phyloP scores from a whole-genome alignment of 2,888 invertebrate genomes.

The Tanytarsus gracilentus region DNA sequence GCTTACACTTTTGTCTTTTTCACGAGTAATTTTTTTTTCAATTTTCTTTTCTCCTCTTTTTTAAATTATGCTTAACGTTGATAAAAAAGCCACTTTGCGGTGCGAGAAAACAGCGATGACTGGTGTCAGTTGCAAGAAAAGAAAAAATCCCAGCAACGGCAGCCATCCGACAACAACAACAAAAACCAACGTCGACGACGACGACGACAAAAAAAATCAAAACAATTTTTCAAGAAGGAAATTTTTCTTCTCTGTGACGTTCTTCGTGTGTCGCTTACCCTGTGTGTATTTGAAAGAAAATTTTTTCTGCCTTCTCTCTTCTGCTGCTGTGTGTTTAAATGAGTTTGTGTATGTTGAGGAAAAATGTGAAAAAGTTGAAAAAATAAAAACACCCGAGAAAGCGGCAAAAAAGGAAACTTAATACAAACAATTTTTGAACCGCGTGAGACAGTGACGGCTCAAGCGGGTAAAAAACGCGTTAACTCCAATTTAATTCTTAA shows the following conservation, averaged over 20 bases:
- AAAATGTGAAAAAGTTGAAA: not conserved
- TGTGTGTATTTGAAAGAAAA: constrained; percentile 13
- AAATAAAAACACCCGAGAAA: not conserved
- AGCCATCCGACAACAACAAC: constrained; percentile 19
- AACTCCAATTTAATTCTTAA: too few relatives aligned
- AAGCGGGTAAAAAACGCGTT: too few relatives aligned
- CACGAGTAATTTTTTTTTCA: not conserved
- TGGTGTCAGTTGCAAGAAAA: constrained; percentile 24
- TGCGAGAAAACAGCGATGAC: constrained; percentile 27
- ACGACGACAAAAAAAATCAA: too few relatives aligned
- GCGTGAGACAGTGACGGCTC: not conserved
- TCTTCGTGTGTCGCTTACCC: constrained; percentile 3
- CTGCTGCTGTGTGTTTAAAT: too few relatives aligned
- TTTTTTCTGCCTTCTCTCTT: not conserved
- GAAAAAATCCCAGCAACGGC: constrained; percentile 21
- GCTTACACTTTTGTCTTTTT: not conserved
- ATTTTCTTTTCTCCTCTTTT: not conserved
- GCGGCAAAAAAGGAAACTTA: constrained; percentile 4
- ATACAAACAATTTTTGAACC: constrained; percentile 9
- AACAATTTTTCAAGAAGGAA: constrained; percentile 21
- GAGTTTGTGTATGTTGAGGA: too few relatives aligned
- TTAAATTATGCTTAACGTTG: constrained; percentile 8
- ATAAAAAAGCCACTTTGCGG: constrained; percentile 28
- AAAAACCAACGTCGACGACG: too few relatives aligned
- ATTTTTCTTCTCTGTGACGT: not conserved